Conservation (phyloP, 2,113 vertebrate species). For the Cryptomyrus ogoouensis region DNA sequence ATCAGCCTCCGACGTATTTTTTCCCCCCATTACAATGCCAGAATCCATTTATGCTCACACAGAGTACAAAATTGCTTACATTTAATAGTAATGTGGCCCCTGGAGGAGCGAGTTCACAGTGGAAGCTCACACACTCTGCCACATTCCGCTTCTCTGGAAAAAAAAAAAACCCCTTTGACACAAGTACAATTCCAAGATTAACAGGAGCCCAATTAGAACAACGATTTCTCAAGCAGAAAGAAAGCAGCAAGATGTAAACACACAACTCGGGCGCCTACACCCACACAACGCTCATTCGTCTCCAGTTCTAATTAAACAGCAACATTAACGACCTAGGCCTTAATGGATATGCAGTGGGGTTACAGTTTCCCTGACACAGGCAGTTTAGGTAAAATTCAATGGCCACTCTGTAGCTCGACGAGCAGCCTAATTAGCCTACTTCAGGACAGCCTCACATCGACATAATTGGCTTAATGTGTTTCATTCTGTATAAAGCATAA, state of each 20-base stretch:
- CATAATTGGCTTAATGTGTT: constrained; percentile 15
- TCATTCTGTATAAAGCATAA: neutral
- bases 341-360: neutral
- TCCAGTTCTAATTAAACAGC: constrained; percentile 20
- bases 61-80: constrained; percentile 6
- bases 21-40: neutral
- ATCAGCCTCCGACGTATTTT: neutral
- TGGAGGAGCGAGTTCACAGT: neutral
- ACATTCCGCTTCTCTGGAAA: neutral
- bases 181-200: constrained; percentile 8
- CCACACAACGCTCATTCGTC: neutral
- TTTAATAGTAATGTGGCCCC: neutral
- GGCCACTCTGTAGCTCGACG: neutral
- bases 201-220: constrained; percentile 16
- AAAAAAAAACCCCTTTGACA: constrained; percentile 6
- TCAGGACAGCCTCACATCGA: neutral
- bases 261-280: neutral
- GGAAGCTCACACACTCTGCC: neutral
- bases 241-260: neutral
- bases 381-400: constrained; percentile 9
- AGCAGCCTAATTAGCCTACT: neutral
- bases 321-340: neutral
- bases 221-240: constrained; percentile 6
- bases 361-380: neutral
- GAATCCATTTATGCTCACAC: neutral